These are phyloP conservation scores for Drosophila chauvacae DNA, from an alignment of 1,140 invertebrate genomes.

Conservation along the genomic window DNA sequence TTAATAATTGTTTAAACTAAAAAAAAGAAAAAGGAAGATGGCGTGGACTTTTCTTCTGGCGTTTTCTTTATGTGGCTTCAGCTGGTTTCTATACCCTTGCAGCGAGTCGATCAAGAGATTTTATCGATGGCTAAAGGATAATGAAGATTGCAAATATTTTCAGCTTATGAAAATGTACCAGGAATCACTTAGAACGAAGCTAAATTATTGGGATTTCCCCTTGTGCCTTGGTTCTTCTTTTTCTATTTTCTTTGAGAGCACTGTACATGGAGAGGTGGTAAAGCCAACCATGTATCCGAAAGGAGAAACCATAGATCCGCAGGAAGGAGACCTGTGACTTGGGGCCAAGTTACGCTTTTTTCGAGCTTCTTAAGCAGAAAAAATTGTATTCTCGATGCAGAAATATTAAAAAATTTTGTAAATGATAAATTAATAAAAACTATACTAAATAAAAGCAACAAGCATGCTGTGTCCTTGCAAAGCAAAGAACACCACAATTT, in stretches of 20 bases:
- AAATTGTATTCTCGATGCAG: background rate
- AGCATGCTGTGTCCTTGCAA: background rate
- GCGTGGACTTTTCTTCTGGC: background rate
- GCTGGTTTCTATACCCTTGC: background rate
- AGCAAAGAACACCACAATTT: background rate
- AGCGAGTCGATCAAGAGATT: background rate
- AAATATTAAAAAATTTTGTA: background rate
- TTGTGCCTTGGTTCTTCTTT: background rate
- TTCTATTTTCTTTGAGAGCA: background rate
- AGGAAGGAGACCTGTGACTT: background rate
- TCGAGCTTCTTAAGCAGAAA: background rate
- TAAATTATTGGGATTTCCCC: background rate
- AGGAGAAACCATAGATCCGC: background rate
- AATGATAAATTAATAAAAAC: no score
- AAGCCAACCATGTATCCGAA: background rate
- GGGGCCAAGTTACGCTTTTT: no score
- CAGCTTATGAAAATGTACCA: background rate
- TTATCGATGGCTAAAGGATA: background rate
- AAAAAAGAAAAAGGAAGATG: no score
- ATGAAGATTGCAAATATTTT: background rate
- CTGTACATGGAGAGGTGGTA: background rate
- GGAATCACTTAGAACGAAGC: background rate
- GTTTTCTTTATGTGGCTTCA: background rate
- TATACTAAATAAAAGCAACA: background rate
- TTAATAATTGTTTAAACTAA: conserved; percentile 21